Conservation (phyloP, 2,888 invertebrate species). For the Vannuccia rotundouncinata region DNA sequence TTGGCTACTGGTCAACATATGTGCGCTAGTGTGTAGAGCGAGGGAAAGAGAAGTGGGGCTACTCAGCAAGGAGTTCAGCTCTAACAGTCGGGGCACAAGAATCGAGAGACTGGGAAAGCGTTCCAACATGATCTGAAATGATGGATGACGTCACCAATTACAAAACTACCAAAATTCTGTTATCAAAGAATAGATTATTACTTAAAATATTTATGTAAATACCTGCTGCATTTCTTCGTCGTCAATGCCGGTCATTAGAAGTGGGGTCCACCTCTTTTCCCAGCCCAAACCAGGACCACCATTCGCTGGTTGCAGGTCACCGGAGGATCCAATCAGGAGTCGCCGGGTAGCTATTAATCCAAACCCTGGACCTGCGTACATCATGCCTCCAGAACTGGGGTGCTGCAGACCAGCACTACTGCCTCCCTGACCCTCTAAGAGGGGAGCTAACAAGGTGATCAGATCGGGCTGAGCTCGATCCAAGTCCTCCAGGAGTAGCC, state of each 20-base stretch:
- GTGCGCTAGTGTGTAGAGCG: background rate
- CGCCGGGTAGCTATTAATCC: slow-evolving; percentile 75
- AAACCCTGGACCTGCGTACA: slow-evolving; percentile 75
- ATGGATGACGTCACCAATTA: background rate
- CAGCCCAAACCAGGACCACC: background rate
- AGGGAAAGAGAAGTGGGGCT: no score
- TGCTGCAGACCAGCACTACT: slow-evolving; percentile 66
- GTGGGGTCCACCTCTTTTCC: background rate
- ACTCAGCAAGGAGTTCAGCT: background rate
- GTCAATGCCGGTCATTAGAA: background rate
- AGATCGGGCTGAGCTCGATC: slow-evolving; percentile 89
- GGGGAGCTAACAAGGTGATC: slow-evolving; percentile 73
- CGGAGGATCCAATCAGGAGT: background rate
- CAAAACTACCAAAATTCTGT: background rate
- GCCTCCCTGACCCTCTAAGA: slow-evolving; percentile 66
- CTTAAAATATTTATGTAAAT: background rate
- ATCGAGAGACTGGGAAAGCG: background rate
- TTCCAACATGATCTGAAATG: background rate
- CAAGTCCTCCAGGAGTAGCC: slow-evolving; percentile 89
- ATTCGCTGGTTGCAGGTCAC: no score
- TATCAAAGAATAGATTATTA: background rate
- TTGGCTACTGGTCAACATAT: background rate
- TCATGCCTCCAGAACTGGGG: slow-evolving; percentile 77
- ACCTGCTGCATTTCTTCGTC: background rate
- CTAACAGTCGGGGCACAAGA: background rate